phyloP scores from a whole-genome alignment of 2,888 invertebrate genomes.

The Cabera pusaria region DNA sequence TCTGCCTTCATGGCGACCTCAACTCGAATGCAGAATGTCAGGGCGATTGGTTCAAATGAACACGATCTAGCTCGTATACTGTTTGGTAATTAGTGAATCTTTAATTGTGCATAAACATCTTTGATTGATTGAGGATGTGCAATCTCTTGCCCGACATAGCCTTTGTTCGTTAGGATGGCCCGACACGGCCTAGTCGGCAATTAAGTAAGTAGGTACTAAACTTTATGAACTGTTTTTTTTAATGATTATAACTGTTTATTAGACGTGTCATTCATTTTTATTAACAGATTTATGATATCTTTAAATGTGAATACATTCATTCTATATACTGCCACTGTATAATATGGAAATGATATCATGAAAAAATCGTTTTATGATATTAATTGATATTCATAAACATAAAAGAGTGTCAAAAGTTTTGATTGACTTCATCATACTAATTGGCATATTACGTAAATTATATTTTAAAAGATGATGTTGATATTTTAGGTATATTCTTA shows the following conservation, averaged over 20 bases:
- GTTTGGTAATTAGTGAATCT: constrained; percentile 40
- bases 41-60: constrained; percentile 52
- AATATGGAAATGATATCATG: constrained; percentile 5
- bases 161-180: no score
- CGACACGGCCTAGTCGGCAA: no score
- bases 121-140: constrained; percentile 5
- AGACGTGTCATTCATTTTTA: no score
- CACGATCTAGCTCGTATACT: constrained; percentile 34
- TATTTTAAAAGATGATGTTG: no score
- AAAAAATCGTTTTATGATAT: constrained; percentile 8
- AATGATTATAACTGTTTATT: no score
- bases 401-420: constrained; percentile 7
- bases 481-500: no score
- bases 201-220: no score
- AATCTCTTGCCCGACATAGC: neutral
- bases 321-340: constrained; percentile 1
- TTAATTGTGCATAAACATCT: constrained; percentile 25
- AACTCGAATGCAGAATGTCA: constrained; percentile 63
- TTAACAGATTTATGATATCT: no score
- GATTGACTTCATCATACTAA: constrained; percentile 17
- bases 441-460: constrained; percentile 21
- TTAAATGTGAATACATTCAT: neutral
- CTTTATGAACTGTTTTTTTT: no score
- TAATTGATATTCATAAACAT: constrained; percentile 5
- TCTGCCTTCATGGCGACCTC: constrained; percentile 65